A percentile compares a stretch with the other conserved stretches of the same genome.
phyloP scores from a whole-genome alignment of 1,140 invertebrate species.

The Drosophila repleta region DNA sequence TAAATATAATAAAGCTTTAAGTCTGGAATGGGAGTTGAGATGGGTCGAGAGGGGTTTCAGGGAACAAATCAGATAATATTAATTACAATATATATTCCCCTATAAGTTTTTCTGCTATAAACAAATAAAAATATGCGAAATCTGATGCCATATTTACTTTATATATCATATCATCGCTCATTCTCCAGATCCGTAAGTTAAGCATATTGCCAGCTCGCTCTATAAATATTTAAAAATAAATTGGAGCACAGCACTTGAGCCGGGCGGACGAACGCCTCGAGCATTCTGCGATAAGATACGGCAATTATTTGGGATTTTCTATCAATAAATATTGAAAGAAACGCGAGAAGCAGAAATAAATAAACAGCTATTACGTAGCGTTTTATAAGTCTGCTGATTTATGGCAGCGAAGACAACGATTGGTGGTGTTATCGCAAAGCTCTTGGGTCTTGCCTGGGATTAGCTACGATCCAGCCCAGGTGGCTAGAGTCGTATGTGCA shows the following conservation, averaged over 20 bases:
- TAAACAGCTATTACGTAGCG: slow-evolving; percentile 1
- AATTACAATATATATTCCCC: too few relatives aligned
- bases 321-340: slow-evolving; percentile 51
- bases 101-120: too few relatives aligned
- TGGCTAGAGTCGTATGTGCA: neutral
- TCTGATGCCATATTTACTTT: too few relatives aligned
- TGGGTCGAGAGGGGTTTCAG: too few relatives aligned
- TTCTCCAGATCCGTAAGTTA: too few relatives aligned
- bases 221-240: slow-evolving; percentile 34
- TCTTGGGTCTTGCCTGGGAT: slow-evolving; percentile 8
- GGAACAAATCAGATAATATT: too few relatives aligned
- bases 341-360: neutral
- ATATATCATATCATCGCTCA: too few relatives aligned
- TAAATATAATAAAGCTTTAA: neutral
- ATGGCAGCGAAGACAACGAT: slow-evolving; percentile 44
- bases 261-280: neutral
- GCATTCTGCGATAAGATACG: slow-evolving; percentile 57
- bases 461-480: slow-evolving; percentile 19
- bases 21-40: too few relatives aligned
- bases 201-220: neutral
- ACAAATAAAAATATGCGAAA: too few relatives aligned
- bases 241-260: slow-evolving; percentile 11
- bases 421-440: slow-evolving; percentile 21
- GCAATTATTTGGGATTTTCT: slow-evolving; percentile 49
- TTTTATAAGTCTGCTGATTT: slow-evolving; percentile 24